Conservation (phyloP, 1,140 invertebrate species). For the Microplitis demolitor region DNA sequence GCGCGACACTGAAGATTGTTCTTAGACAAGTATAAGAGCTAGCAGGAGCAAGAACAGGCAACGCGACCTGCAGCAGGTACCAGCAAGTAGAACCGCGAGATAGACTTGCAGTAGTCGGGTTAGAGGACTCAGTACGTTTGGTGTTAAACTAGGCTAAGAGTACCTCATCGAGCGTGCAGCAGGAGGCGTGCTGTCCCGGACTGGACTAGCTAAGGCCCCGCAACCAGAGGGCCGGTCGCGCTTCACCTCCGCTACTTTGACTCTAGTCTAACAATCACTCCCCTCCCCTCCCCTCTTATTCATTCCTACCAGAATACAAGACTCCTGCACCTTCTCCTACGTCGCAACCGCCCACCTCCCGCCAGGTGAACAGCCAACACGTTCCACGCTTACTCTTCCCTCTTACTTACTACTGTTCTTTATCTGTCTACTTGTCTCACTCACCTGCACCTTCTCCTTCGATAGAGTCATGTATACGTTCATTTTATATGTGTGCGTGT, state of each 20-base stretch:
- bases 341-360: conserved; percentile 25
- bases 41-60: too few relatives aligned
- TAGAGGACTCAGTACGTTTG: background rate
- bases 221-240: conserved; percentile 59
- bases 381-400: conserved; percentile 5
- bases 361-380: conserved; percentile 23
- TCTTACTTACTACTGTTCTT: background rate
- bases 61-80: background rate
- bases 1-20: background rate
- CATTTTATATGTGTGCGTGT: too few relatives aligned
- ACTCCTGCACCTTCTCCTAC: conserved; percentile 27
- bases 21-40: too few relatives aligned
- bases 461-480: too few relatives aligned
- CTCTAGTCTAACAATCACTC: conserved; percentile 42
- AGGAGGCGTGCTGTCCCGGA: conserved; percentile 62
- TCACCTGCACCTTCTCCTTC: too few relatives aligned
- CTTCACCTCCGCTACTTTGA: conserved; percentile 53
- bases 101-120: background rate
- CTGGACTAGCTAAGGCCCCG: conserved; percentile 58
- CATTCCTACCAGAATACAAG: conserved; percentile 7
- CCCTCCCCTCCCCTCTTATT: conserved; percentile 35
- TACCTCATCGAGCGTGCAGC: conserved; percentile 59
- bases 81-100: background rate
- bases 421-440: background rate
- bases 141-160: conserved; percentile 36